Conservation (phyloP, 1,140 invertebrate species). For the Drosophila pandora region DNA sequence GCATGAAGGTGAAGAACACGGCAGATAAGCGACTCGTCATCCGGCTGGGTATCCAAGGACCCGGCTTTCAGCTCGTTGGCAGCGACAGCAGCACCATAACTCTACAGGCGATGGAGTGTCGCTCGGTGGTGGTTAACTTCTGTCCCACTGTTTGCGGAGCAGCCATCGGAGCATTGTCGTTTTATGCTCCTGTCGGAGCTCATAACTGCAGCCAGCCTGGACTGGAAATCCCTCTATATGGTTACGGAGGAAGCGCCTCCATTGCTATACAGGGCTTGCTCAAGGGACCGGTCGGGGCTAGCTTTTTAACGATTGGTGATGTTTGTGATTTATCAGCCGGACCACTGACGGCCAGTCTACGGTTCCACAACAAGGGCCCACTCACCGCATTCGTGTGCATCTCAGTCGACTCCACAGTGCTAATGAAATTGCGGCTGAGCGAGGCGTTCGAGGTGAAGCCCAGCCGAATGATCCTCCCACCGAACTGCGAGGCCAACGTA, state of each 20-base stretch:
- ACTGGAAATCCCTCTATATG: constrained; percentile 63
- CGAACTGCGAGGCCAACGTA: constrained; percentile 50
- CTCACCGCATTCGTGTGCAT: constrained; percentile 72
- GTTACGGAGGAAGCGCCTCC: constrained; percentile 75
- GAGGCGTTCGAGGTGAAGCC: constrained; percentile 71
- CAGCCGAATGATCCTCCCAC: constrained; percentile 58
- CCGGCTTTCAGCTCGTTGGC: constrained; percentile 74
- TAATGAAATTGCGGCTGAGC: constrained; percentile 68
- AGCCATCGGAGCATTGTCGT: constrained; percentile 68
- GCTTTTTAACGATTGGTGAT: constrained; percentile 77
- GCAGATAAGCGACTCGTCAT: constrained; percentile 67
- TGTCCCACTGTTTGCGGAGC: constrained; percentile 78
- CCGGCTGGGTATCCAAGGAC: constrained; percentile 72
- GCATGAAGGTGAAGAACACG: constrained; percentile 79
- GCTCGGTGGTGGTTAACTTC: constrained; percentile 70
- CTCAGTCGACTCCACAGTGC: constrained; percentile 67
- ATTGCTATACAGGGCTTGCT: constrained; percentile 63
- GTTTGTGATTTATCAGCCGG: constrained; percentile 62
- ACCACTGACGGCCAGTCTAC: constrained; percentile 62
- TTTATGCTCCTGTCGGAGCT: constrained; percentile 59
- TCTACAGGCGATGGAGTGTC: constrained; percentile 77
- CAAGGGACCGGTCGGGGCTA: constrained; percentile 71
- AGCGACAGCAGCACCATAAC: constrained; percentile 57
- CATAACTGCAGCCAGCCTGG: constrained; percentile 51
- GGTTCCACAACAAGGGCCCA: constrained; percentile 77